These are phyloP conservation scores for Luffia ferchaultella DNA, from an alignment of 2,888 invertebrate species.

Conservation along the genomic window DNA sequence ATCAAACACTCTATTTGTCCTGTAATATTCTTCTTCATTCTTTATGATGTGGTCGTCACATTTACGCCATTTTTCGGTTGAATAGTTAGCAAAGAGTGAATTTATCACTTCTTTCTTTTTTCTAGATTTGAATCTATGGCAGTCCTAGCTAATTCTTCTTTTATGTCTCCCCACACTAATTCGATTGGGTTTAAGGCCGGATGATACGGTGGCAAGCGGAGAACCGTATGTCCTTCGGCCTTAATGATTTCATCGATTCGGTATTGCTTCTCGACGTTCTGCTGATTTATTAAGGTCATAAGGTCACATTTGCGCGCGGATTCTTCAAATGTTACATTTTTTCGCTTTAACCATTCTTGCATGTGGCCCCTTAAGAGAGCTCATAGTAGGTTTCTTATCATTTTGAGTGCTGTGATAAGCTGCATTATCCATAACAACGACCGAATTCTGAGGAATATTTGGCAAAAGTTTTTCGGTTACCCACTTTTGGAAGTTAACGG, in stretches of 20 bases:
- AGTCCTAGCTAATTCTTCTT: neutral
- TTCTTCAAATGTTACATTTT: neutral
- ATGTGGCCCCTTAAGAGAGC: constrained; percentile 5
- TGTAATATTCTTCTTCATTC: constrained; percentile 1
- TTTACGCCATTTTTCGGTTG: constrained; percentile 3
- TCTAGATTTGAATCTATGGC: neutral
- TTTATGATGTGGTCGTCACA: constrained; percentile 1
- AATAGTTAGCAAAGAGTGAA: neutral
- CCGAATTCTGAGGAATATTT: constrained; percentile 15
- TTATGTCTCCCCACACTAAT: constrained; percentile 2
- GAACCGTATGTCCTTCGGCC: neutral
- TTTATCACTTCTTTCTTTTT: neutral
- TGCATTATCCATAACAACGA: constrained; percentile 14
- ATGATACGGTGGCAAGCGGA: constrained; percentile 1
- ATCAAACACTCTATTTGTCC: neutral
- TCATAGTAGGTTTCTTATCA: constrained; percentile 7
- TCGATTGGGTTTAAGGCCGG: constrained; percentile 3
- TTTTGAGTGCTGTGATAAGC: constrained; percentile 14
- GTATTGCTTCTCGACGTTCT: neutral
- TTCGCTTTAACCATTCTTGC: neutral
- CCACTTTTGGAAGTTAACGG: constrained; percentile 17
- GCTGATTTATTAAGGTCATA: neutral
- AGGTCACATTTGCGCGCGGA: neutral
- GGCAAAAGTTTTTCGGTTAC: constrained; percentile 16
- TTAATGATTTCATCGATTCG: neutral